Evolutionary conservation across 1,140 invertebrate species (phyloP).

Genomic region (Drosophila arizonae): DNA sequence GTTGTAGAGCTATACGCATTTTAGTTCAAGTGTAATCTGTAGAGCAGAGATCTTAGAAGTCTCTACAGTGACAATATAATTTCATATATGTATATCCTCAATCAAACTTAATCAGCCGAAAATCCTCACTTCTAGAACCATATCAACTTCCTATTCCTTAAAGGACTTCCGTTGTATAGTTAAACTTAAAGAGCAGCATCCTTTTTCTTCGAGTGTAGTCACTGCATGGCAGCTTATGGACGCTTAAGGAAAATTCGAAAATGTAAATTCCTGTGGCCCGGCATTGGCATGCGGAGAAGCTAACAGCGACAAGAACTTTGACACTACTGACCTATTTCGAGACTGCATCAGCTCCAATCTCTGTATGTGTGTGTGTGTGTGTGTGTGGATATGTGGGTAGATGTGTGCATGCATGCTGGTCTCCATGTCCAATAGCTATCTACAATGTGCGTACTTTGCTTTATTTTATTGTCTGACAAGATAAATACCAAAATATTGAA

Average conservation of each 20-base stretch:
- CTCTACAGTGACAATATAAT: too few species aligned
- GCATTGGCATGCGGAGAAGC: constrained; percentile 39
- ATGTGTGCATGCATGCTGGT: constrained; percentile 16
- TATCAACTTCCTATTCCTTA: too few species aligned
- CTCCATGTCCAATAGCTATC: constrained; percentile 30
- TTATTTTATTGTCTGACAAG: constrained; percentile 81
- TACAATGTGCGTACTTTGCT: constrained; percentile 63
- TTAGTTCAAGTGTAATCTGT: too few species aligned
- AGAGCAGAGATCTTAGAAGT: too few species aligned
- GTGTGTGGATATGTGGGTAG: constrained; percentile 8
- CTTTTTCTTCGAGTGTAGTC: constrained; percentile 34
- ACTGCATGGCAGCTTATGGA: constrained; percentile 51
- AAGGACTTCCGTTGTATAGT: too few species aligned
- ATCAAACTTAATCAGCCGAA: background rate
- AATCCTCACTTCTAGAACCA: too few species aligned
- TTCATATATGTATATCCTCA: too few species aligned
- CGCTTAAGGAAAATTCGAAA: constrained; percentile 60
- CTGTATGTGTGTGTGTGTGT: constrained; percentile 21
- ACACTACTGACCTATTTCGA: constrained; percentile 59
- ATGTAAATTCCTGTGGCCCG: constrained; percentile 71
- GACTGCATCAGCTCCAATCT: constrained; percentile 28
- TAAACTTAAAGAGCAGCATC: background rate
- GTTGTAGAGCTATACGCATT: too few species aligned
- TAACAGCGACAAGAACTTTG: constrained; percentile 41
- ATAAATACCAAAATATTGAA: constrained; percentile 81